Conservation (phyloP, 2,888 invertebrate species). For the Elysia crispata region DNA sequence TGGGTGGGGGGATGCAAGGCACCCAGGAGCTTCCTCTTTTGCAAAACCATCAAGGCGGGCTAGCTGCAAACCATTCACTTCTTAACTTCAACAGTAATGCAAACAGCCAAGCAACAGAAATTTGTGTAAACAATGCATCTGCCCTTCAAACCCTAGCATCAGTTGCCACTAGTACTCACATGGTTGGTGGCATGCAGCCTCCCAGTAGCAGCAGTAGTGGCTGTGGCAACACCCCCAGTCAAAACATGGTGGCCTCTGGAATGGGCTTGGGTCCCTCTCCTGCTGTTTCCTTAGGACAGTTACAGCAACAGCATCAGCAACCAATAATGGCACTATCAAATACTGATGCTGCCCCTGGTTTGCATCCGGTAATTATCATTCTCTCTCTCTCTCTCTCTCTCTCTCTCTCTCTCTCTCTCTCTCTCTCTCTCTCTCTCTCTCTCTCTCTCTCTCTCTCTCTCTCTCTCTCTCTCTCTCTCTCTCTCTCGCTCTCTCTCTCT, state of each 20-base stretch:
- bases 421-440: constrained; percentile 12
- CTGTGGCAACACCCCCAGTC: no score
- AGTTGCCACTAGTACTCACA: constrained; percentile 46
- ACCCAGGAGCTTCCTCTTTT: constrained; percentile 31
- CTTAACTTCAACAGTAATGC: background rate
- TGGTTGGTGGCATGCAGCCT: constrained; percentile 1
- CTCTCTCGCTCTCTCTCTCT: background rate
- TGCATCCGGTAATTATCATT: constrained; percentile 14
- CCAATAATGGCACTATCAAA: constrained; percentile 42
- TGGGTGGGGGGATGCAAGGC: constrained; percentile 2
- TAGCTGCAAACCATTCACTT: background rate
- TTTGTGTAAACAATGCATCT: constrained; percentile 18
- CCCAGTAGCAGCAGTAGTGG: no score
- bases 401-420: constrained; percentile 17
- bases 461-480: background rate
- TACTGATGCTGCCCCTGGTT: constrained; percentile 26
- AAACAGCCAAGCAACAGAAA: constrained; percentile 14
- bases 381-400: constrained; percentile 20
- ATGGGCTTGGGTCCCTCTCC: no score
- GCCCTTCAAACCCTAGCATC: constrained; percentile 47
- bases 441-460: background rate
- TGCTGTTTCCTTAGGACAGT: constrained; percentile 30
- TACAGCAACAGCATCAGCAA: constrained; percentile 40
- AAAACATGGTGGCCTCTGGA: no score
- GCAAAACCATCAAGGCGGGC: constrained; percentile 36